Percentiles rank a stretch among this genome's conserved stretches.
phyloP scores from a whole-genome alignment of 2,888 invertebrate species.

The Rugalucina vietnamica region DNA sequence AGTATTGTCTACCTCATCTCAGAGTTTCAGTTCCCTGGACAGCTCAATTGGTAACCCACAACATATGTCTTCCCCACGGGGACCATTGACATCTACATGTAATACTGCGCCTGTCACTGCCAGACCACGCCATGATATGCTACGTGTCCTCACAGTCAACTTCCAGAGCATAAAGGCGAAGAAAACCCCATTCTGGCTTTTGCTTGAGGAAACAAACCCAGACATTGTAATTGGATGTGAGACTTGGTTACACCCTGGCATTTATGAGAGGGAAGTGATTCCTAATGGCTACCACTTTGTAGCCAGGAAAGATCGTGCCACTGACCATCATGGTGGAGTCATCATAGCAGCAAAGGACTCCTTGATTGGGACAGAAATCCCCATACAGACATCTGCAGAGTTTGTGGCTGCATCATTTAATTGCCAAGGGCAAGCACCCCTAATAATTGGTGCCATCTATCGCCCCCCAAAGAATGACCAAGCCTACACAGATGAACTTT shows the following conservation, averaged over 20 bases:
- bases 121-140: too few species aligned
- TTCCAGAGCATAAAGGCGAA: conserved; percentile 19
- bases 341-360: conserved; percentile 13
- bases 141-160: conserved; percentile 6
- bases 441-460: conserved; percentile 12
- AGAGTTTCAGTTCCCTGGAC: not conserved
- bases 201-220: not conserved
- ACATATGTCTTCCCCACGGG: conserved; percentile 14
- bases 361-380: conserved; percentile 5
- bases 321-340: conserved; percentile 31
- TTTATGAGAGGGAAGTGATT: conserved; percentile 26
- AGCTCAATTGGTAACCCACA: conserved; percentile 30
- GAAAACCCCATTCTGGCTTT: not conserved
- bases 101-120: too few species aligned
- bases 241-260: conserved; percentile 38
- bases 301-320: conserved; percentile 7
- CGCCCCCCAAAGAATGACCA: conserved; percentile 11
- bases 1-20: not conserved
- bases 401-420: conserved; percentile 23
- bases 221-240: conserved; percentile 19
- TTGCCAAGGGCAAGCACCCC: conserved; percentile 13
- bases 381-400: conserved; percentile 21
- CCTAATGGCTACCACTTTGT: conserved; percentile 21
- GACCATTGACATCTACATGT: too few species aligned
- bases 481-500: conserved; percentile 19